Conservation (phyloP, 1,140 invertebrate species). For the Bicyclus anynana region DNA sequence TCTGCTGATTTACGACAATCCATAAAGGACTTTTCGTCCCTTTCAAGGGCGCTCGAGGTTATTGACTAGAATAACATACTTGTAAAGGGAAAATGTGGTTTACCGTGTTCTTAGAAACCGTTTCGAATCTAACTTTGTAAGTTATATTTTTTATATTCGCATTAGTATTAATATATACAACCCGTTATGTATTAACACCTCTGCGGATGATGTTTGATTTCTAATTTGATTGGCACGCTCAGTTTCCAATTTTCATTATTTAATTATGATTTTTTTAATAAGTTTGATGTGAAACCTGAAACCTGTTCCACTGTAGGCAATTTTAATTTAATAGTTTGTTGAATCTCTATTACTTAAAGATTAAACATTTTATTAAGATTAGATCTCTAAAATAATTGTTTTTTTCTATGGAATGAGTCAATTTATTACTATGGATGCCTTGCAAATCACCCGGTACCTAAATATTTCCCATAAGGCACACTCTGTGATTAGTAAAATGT, state of each 20-base stretch:
- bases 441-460: too few species aligned
- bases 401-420: too few species aligned
- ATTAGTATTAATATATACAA: not conserved
- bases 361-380: too few species aligned
- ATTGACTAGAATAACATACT: not conserved
- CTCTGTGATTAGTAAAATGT: too few species aligned
- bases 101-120: too few species aligned
- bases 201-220: not conserved
- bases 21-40: conserved; percentile 18
- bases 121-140: not conserved
- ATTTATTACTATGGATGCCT: too few species aligned
- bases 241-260: not conserved
- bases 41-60: conserved; percentile 21
- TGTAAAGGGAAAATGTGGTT: too few species aligned
- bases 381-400: too few species aligned
- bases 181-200: not conserved
- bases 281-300: not conserved
- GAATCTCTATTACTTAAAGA: too few species aligned
- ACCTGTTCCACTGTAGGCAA: not conserved
- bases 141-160: not conserved
- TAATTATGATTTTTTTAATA: not conserved
- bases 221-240: not conserved
- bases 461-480: too few species aligned
- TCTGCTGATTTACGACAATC: conserved; percentile 18
- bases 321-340: too few species aligned